These are phyloP conservation scores for Cremastobaeus sp. DNA, from an alignment of 2,888 invertebrate genomes.

Conservation along the genomic window DNA sequence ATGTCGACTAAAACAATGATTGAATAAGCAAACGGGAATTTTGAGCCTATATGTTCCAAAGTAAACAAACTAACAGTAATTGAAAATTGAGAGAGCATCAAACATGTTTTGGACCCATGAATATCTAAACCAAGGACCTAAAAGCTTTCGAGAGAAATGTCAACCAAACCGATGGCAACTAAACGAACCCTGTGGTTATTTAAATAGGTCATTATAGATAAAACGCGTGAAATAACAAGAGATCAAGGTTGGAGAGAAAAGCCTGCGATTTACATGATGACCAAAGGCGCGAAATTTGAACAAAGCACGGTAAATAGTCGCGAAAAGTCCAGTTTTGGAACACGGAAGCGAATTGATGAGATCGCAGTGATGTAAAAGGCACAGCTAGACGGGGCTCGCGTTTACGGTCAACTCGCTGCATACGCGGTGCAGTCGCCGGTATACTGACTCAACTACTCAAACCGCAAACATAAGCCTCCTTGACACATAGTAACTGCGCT, in stretches of 20 bases:
- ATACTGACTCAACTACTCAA: constrained; percentile 29
- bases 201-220: constrained; percentile 46
- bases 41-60: too few relatives aligned
- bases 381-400: constrained; percentile 46
- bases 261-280: constrained; percentile 29
- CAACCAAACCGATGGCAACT: constrained; percentile 24
- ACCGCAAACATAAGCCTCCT: constrained; percentile 38
- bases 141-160: constrained; percentile 40
- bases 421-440: constrained; percentile 34
- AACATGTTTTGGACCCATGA: constrained; percentile 11
- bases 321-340: constrained; percentile 55
- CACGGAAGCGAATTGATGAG: constrained; percentile 66
- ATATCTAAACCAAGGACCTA: constrained; percentile 1
- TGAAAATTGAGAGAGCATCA: constrained; percentile 11
- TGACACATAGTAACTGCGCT: constrained; percentile 24
- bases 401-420: constrained; percentile 41
- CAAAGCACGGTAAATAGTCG: constrained; percentile 40
- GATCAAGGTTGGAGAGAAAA: constrained; percentile 37
- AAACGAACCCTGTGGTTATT: constrained; percentile 31
- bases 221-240: constrained; percentile 40
- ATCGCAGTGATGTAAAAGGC: constrained; percentile 54
- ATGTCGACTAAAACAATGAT: too few relatives aligned
- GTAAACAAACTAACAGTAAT: background rate
- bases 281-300: constrained; percentile 49
- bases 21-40: too few relatives aligned